phyloP scores from a whole-genome alignment of 2,888 invertebrate genomes.

The Cetonia aurata region DNA sequence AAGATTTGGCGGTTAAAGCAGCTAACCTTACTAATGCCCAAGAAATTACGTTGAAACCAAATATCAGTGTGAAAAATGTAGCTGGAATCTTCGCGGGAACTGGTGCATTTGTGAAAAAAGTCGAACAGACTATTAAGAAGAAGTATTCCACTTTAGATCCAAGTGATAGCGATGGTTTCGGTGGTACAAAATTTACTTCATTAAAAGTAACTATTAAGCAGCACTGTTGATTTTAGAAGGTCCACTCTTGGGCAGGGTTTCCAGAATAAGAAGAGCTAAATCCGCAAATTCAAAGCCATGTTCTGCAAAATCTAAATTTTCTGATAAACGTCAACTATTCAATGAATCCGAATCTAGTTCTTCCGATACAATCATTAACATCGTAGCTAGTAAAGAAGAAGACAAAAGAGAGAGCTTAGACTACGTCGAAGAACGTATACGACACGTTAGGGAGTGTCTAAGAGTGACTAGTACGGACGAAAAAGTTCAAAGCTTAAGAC shows the following conservation, averaged over 20 bases:
- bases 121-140: slow-evolving; percentile 62
- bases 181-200: slow-evolving; percentile 62
- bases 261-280: slow-evolving; percentile 76
- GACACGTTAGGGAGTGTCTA: slow-evolving; percentile 59
- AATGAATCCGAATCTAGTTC: slow-evolving; percentile 63
- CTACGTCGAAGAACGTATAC: slow-evolving; percentile 61
- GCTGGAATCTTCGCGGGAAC: slow-evolving; percentile 65
- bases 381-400: slow-evolving; percentile 44
- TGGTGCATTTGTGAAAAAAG: slow-evolving; percentile 63
- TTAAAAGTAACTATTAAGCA: neutral
- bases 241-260: slow-evolving; percentile 76
- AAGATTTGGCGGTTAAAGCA: slow-evolving; percentile 73
- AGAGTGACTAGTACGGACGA: slow-evolving; percentile 51
- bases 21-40: slow-evolving; percentile 71
- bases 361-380: slow-evolving; percentile 55
- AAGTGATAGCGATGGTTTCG: slow-evolving; percentile 76
- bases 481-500: slow-evolving; percentile 56
- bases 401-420: slow-evolving; percentile 53
- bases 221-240: slow-evolving; percentile 65
- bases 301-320: slow-evolving; percentile 59
- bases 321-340: slow-evolving; percentile 61
- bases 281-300: slow-evolving; percentile 69
- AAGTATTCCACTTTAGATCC: slow-evolving; percentile 68
- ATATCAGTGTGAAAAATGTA: slow-evolving; percentile 60
- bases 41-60: slow-evolving; percentile 56